Conservation (phyloP, 1,140 invertebrate genomes). For the Drosophila watanabei region DNA sequence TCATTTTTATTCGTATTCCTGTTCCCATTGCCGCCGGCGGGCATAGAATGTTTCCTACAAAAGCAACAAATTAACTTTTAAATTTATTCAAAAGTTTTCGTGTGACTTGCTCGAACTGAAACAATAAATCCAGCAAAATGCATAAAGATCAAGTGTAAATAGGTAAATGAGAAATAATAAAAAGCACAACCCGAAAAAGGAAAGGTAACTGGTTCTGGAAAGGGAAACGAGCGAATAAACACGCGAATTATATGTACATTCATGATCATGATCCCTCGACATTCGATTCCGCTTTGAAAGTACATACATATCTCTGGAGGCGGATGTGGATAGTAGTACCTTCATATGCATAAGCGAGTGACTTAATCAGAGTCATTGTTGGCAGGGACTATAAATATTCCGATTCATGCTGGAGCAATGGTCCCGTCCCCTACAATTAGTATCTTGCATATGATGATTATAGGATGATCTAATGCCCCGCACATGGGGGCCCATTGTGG, state of each 20-base stretch:
- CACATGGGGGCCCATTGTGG: slow-evolving; percentile 35
- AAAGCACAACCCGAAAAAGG: slow-evolving; percentile 61
- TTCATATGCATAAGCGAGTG: slow-evolving; percentile 50
- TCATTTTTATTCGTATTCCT: neutral
- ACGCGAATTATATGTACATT: slow-evolving; percentile 9
- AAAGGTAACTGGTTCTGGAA: slow-evolving; percentile 75
- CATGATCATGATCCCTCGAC: slow-evolving; percentile 16
- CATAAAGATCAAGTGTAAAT: slow-evolving; percentile 53
- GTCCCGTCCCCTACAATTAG: slow-evolving; percentile 67
- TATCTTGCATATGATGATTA: slow-evolving; percentile 13
- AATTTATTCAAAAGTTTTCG: slow-evolving; percentile 69
- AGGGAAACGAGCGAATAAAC: slow-evolving; percentile 15
- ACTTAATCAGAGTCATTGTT: slow-evolving; percentile 52
- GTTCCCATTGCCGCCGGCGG: slow-evolving; percentile 12
- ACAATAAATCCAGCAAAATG: slow-evolving; percentile 70
- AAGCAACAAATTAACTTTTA: slow-evolving; percentile 17
- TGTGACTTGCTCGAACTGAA: slow-evolving; percentile 58
- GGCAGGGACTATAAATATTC: slow-evolving; percentile 60
- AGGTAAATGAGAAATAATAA: slow-evolving; percentile 31
- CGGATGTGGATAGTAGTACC: slow-evolving; percentile 48
- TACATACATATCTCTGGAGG: slow-evolving; percentile 20
- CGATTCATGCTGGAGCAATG: slow-evolving; percentile 58
- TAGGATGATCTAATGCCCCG: slow-evolving; percentile 42
- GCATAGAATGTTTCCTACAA: slow-evolving; percentile 26
- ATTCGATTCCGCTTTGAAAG: slow-evolving; percentile 45